phyloP scores from a whole-genome alignment of 2,113 vertebrate genomes.

The Tricholaema leucomelas region DNA sequence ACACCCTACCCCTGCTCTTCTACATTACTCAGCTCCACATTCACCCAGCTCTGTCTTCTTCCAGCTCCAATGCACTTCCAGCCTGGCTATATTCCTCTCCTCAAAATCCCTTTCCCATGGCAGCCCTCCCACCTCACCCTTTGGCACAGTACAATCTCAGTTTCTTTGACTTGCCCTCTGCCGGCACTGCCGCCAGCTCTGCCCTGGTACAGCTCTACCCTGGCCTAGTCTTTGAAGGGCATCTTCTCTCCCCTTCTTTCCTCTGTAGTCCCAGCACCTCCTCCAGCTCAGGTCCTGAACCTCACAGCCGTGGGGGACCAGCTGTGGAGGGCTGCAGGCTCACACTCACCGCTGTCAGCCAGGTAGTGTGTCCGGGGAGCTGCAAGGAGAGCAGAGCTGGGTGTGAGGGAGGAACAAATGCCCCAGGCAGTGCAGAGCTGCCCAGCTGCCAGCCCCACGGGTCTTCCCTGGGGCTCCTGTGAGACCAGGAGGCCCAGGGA shows the following conservation, averaged over 20 bases:
- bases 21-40: background rate
- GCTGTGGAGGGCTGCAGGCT: background rate
- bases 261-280: background rate
- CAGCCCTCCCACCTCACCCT: background rate
- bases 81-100: background rate
- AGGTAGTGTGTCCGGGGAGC: slow-evolving; percentile 88
- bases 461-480: rapidly evolving
- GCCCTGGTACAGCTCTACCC: background rate
- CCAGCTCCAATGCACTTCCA: background rate
- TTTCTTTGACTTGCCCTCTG: background rate
- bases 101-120: background rate
- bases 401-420: background rate
- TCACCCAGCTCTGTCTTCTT: background rate
- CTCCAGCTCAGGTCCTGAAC: background rate
- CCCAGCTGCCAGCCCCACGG: rapidly evolving
- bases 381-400: slow-evolving; percentile 66
- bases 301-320: background rate
- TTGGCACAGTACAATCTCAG: background rate
- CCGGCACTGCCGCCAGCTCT: background rate
- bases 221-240: background rate
- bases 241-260: background rate
- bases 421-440: rapidly evolving
- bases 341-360: slow-evolving; percentile 87
- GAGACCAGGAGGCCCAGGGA: background rate
- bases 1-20: background rate